A percentile compares a stretch with the other conserved stretches of the same genome.
Conservation (phyloP, 2,888 invertebrate species). For the Dasysyrphus tricinctus region DNA sequence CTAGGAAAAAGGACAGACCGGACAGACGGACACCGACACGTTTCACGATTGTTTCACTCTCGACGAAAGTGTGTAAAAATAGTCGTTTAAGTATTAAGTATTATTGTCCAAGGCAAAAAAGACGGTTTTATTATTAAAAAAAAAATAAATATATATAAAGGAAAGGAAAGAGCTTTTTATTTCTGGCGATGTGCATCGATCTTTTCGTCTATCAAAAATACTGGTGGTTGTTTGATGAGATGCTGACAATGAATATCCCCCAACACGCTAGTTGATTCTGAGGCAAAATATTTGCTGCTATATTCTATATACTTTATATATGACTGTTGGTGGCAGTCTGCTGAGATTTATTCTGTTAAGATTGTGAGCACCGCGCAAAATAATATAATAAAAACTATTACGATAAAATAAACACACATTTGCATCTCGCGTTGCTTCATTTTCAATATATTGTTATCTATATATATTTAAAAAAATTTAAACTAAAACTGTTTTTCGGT, state of each 20-base stretch:
- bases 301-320: conserved; percentile 7
- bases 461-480: background rate
- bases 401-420: conserved; percentile 39
- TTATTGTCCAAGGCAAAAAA: conserved; percentile 50
- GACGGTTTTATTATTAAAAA: conserved; percentile 28
- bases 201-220: conserved; percentile 63
- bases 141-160: conserved; percentile 17
- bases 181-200: conserved; percentile 72
- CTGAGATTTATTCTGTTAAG: conserved; percentile 50
- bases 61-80: conserved; percentile 66
- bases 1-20: background rate
- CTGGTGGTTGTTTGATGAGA: conserved; percentile 61
- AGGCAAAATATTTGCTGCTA: conserved; percentile 40
- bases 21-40: background rate
- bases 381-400: conserved; percentile 20
- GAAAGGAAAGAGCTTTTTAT: conserved; percentile 59
- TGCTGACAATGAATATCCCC: conserved; percentile 55
- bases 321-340: conserved; percentile 59
- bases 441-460: background rate
- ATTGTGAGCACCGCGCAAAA: conserved; percentile 43
- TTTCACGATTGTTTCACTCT: conserved; percentile 30
- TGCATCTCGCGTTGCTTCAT: conserved; percentile 14
- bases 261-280: conserved; percentile 26
- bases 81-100: conserved; percentile 57
- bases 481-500: background rate